Percentiles rank a stretch among this genome's conserved stretches.
Conservation (phyloP, 2,888 invertebrate genomes). For the Idaea straminata region DNA sequence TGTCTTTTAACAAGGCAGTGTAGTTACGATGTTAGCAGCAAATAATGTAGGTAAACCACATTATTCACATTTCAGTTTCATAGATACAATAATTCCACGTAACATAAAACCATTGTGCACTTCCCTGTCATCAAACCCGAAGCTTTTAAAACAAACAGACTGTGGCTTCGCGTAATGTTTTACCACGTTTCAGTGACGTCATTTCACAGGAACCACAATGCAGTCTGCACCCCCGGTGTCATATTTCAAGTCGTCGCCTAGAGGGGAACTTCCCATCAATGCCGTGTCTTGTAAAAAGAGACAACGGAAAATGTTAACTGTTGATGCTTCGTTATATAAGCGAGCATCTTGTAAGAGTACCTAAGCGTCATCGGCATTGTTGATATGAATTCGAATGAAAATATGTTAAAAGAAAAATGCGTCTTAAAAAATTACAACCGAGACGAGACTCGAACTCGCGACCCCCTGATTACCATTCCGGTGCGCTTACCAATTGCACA, state of each 20-base stretch:
- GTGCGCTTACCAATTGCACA: too few species aligned
- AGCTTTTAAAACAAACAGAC: slow-evolving; percentile 65
- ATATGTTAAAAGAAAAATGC: too few species aligned
- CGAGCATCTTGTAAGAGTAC: background rate
- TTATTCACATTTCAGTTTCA: background rate
- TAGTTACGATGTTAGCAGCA: background rate
- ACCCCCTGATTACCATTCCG: too few species aligned
- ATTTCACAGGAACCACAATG: slow-evolving; percentile 43
- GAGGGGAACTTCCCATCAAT: slow-evolving; percentile 42
- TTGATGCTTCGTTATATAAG: background rate
- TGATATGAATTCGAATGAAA: too few species aligned
- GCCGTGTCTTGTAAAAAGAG: slow-evolving; percentile 37
- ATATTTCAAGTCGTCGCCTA: slow-evolving; percentile 60
- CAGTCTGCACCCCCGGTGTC: slow-evolving; percentile 52
- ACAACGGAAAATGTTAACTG: slow-evolving; percentile 13
- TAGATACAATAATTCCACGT: background rate
- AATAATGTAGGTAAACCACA: background rate
- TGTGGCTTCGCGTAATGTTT: slow-evolving; percentile 65
- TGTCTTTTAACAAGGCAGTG: too few species aligned
- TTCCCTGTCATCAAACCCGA: slow-evolving; percentile 32
- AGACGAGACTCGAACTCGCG: too few species aligned
- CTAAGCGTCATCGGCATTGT: background rate
- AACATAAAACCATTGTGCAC: slow-evolving; percentile 8
- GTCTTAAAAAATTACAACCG: background rate
- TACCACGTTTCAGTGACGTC: slow-evolving; percentile 40